A percentile compares a stretch with the other conserved stretches of the same genome.
Conservation (phyloP, 2,888 invertebrate genomes). For the Caenorhabditis angaria region DNA sequence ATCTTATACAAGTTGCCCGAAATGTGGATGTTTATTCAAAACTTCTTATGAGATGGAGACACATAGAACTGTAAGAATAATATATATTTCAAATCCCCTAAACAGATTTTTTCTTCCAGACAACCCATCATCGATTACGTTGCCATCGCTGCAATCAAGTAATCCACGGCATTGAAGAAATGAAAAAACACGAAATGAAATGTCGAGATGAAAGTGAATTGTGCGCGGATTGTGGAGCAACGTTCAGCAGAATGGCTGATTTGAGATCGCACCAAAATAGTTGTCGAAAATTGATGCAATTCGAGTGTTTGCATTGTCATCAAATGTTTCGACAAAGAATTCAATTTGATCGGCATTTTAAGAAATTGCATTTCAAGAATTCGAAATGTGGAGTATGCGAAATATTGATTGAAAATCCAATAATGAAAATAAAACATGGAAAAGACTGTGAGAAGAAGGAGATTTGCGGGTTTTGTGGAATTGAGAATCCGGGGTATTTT, state of each 20-base stretch:
- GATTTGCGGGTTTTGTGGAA: constrained; percentile 41
- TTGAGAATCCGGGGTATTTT: constrained; percentile 21
- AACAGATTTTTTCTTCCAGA: too few relatives aligned
- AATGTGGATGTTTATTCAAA: constrained; percentile 45
- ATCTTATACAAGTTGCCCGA: constrained; percentile 29
- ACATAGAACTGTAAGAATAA: constrained; percentile 33
- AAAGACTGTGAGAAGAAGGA: constrained; percentile 2
- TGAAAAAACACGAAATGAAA: constrained; percentile 39
- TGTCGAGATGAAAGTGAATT: constrained; percentile 24
- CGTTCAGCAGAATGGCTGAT: constrained; percentile 11
- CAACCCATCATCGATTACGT: constrained; percentile 16
- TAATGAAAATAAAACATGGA: not conserved
- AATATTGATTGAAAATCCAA: constrained; percentile 14
- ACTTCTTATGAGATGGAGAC: constrained; percentile 33
- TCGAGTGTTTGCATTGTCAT: constrained; percentile 40
- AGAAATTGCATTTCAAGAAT: constrained; percentile 35
- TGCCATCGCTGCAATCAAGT: constrained; percentile 32
- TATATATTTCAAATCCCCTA: too few relatives aligned
- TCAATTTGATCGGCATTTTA: constrained; percentile 54
- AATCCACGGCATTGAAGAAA: constrained; percentile 18
- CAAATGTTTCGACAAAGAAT: constrained; percentile 40
- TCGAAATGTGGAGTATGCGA: constrained; percentile 24
- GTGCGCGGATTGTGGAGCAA: constrained; percentile 10
- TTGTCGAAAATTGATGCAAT: constrained; percentile 36
- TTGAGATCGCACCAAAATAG: constrained; percentile 36